phyloP scores from a whole-genome alignment of 2,113 vertebrate species.

The Rhagologus leucostigma region DNA sequence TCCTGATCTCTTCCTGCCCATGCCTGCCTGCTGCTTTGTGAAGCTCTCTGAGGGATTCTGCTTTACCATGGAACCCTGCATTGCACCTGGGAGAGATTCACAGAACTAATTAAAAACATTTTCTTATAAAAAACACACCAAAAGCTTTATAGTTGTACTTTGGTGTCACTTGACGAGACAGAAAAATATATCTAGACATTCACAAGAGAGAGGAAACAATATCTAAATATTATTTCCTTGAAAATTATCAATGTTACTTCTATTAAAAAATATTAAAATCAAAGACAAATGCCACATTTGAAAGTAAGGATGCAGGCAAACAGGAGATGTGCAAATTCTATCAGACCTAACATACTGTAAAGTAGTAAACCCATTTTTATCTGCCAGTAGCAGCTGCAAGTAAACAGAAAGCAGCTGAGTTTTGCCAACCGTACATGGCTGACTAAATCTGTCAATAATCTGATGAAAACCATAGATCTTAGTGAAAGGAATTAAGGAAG shows the following conservation, averaged over 20 bases:
- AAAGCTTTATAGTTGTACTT: neutral
- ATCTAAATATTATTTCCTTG: neutral
- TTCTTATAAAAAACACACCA: neutral
- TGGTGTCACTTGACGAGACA: neutral
- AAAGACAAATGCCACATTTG: neutral
- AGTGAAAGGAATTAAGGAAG: slow-evolving; percentile 20
- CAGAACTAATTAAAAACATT: neutral
- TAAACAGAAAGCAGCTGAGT: slow-evolving; percentile 23
- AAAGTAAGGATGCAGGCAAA: neutral
- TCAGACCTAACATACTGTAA: neutral
- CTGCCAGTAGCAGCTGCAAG: neutral
- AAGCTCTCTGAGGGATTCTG: neutral
- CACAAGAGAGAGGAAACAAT: neutral
- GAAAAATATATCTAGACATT: neutral
- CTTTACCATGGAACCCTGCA: neutral
- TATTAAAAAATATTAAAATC: neutral
- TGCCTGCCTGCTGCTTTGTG: neutral
- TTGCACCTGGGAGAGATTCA: neutral
- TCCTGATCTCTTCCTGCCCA: neutral
- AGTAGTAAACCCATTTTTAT: neutral
- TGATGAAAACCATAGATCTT: slow-evolving; percentile 38
- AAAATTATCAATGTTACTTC: neutral
- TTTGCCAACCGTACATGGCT: neutral
- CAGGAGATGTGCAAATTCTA: neutral
- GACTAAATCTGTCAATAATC: slow-evolving; percentile 38